Evolutionary conservation across 2,888 invertebrate genomes (phyloP).

Genomic region (Pegoplata infirma): DNA sequence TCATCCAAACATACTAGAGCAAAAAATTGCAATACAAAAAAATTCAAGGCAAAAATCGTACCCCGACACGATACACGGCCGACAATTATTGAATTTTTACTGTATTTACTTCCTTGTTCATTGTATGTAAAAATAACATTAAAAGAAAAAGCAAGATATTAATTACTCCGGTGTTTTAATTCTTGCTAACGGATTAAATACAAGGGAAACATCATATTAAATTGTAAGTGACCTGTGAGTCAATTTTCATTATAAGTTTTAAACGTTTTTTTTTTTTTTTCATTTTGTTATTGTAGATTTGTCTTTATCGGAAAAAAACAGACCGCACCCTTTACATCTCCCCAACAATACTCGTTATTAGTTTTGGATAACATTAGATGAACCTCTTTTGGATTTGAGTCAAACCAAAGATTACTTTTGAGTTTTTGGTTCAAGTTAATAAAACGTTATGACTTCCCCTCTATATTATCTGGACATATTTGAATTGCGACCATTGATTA

Average conservation of each 20-base stretch:
- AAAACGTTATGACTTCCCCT: constrained; percentile 62
- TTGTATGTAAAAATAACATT: no score
- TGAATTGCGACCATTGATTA: constrained; percentile 75
- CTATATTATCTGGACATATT: constrained; percentile 69
- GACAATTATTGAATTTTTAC: constrained; percentile 50
- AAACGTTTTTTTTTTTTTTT: no score
- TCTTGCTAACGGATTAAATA: no score
- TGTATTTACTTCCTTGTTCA: constrained; percentile 39
- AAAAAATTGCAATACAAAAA: constrained; percentile 4
- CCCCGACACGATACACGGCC: constrained; percentile 11
- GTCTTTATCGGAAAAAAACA: neutral
- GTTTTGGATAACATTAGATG: no score
- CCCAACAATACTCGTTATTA: neutral
- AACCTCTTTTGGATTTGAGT: neutral
- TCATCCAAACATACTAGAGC: neutral
- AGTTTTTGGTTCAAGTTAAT: neutral
- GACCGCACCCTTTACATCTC: constrained; percentile 57
- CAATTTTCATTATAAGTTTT: no score
- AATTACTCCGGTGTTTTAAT: constrained; percentile 4
- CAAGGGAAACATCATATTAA: no score
- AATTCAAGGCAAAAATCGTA: neutral
- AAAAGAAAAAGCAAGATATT: neutral
- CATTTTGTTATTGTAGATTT: neutral
- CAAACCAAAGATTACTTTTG: neutral
- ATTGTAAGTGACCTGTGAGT: no score